Evolutionary conservation across 2,888 invertebrate species (phyloP).

Genomic region (Lepidochrysops patricia): DNA sequence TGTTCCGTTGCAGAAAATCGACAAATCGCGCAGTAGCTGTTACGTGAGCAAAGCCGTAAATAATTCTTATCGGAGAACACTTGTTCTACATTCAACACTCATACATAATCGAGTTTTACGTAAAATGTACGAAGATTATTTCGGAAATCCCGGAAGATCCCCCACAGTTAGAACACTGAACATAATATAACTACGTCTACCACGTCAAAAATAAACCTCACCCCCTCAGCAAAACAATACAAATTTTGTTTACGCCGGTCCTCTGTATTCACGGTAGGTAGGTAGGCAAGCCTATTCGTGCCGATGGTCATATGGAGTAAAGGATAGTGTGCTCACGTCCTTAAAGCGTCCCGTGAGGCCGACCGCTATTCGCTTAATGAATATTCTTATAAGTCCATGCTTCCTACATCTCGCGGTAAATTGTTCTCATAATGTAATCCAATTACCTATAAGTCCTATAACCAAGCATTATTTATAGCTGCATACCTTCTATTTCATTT

Average conservation of each 20-base stretch:
- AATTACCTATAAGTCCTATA: not conserved
- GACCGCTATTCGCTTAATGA: constrained; percentile 25
- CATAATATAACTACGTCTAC: no score
- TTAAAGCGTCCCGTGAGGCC: constrained; percentile 26
- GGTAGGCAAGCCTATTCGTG: no score
- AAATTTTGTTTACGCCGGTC: no score
- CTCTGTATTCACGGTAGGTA: no score
- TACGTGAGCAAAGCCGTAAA: not conserved
- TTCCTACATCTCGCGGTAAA: constrained; percentile 25
- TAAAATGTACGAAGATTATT: not conserved
- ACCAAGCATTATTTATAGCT: not conserved
- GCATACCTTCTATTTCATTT: not conserved
- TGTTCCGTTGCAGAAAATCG: not conserved
- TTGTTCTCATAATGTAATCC: not conserved
- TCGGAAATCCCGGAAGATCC: no score
- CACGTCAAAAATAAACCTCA: no score
- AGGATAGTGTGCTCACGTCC: not conserved
- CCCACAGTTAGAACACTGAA: no score
- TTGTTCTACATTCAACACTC: not conserved
- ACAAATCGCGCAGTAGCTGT: not conserved
- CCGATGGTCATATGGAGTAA: no score
- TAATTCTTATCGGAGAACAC: constrained; percentile 16
- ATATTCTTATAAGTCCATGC: constrained; percentile 27
- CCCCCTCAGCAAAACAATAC: no score
- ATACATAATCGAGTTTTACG: constrained; percentile 7